phyloP scores from a whole-genome alignment of 92 coral and sea anemone species.

The Epizoanthus rinbou region DNA sequence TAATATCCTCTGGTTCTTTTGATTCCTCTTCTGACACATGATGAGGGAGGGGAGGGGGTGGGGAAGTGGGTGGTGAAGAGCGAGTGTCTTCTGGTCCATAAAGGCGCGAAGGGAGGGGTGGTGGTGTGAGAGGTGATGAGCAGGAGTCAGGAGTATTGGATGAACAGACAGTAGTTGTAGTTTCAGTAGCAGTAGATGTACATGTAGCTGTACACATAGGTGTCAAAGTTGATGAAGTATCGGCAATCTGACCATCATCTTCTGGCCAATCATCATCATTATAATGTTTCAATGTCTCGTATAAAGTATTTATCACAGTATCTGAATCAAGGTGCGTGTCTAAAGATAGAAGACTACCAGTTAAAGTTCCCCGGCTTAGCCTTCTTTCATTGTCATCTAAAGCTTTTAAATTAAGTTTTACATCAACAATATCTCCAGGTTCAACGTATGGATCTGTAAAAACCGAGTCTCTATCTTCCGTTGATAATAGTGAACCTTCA shows the following conservation, averaged over 20 bases:
- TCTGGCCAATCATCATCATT: constrained; percentile 37
- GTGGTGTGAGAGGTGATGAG: constrained; percentile 12
- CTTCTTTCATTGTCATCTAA: constrained; percentile 1
- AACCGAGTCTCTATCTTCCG: constrained; percentile 50
- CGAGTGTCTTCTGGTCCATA: constrained; percentile 12
- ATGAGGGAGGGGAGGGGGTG: constrained; percentile 64
- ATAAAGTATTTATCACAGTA: constrained; percentile 36
- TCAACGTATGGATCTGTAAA: constrained; percentile 26
- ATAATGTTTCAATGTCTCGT: constrained; percentile 27
- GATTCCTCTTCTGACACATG: constrained; percentile 34
- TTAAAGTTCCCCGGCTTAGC: constrained; percentile 29
- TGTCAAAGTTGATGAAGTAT: background rate
- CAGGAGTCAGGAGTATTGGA: background rate
- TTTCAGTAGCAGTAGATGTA: background rate
- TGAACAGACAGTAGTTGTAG: background rate
- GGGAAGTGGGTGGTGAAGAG: constrained; percentile 62
- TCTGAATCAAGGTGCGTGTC: constrained; percentile 37
- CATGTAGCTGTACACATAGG: background rate
- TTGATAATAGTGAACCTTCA: constrained; percentile 71
- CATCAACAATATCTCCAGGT: constrained; percentile 38
- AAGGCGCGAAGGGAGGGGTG: constrained; percentile 30
- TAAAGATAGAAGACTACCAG: constrained; percentile 36
- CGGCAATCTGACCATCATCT: background rate
- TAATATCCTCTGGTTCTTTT: constrained; percentile 31
- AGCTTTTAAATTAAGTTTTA: constrained; percentile 6